Conservation (phyloP, 2,797 vertebrate species). For the Siniperca scherzeri region DNA sequence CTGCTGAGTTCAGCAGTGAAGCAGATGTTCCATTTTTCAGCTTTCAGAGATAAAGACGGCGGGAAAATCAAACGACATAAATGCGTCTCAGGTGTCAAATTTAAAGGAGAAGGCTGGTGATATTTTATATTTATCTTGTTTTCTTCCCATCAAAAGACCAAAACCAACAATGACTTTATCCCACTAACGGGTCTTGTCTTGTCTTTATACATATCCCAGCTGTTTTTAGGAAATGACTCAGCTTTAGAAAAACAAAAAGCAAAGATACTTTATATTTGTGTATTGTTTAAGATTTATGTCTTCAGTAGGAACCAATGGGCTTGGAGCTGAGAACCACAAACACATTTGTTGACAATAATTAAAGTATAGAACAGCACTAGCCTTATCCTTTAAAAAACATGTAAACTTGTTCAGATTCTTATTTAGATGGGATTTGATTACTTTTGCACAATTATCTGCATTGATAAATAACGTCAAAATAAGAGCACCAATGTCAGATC, state of each 20-base stretch:
- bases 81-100: neutral
- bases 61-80: neutral
- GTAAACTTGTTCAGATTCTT: neutral
- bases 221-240: neutral
- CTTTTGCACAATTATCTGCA: slow-evolving; percentile 6
- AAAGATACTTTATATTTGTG: neutral
- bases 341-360: neutral
- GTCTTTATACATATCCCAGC: neutral
- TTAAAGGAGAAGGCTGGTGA: neutral
- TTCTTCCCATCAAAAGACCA: neutral
- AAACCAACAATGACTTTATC: neutral
- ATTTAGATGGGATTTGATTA: neutral
- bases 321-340: neutral
- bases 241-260: neutral
- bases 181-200: neutral
- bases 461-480: neutral
- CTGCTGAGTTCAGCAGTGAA: neutral
- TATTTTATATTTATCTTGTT: no score
- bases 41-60: neutral
- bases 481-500: neutral
- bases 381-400: neutral
- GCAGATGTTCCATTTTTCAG: neutral
- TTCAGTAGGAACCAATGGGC: neutral
- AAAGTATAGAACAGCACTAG: neutral
- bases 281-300: neutral